Evolutionary conservation across 2,797 vertebrate species (phyloP), one percentile per base, ranked within the genome.

Genomic region (Scomberomorus guttatus): DNA sequence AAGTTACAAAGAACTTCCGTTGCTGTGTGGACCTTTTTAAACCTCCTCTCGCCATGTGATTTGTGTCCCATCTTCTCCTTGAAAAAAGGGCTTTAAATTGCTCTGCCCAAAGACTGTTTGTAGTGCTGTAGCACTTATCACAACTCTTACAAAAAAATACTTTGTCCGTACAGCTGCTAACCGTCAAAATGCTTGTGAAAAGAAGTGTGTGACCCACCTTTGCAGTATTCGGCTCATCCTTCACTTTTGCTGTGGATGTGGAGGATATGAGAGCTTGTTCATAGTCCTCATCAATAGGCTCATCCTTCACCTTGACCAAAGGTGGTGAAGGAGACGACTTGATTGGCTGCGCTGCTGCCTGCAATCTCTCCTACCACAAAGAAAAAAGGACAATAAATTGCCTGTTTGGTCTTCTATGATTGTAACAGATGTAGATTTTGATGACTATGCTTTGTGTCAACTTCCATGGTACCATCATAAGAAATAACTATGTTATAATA

Each of bases 231-330:
- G 97, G 98, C 93, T 99, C 98, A 77, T 99, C 98, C 94, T 99
- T 99, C 90, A 99, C 94, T 67, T 24, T 84, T 1, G 69, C 87
- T 2, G 80, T 51, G 0, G 87, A 89, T 55, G 94, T 77, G 56
- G 96, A 95, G 85, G 96, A 95, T 77, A 93, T 93, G 63, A 98
- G 94, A 66, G 97, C 97, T 86, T 95, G 96, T 76, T 98, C 97
- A 89, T 99, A 99, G 90, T 97, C 98, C 87, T 99, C 98, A 78
- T 99, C 98, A 91, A 97, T 93, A 56, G 98, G 98, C 93, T 99
- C 98, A 84, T 99, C 98, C 93, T 99, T 99, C 92, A 99, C 97
- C 88, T 96, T 97, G 92, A 98, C 94, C 92, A 95, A 76, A 57
- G 96, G 90, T 6, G 96, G 92, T 64, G 96, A 96, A 61, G 93